phyloP scores from a whole-genome alignment of 2,888 invertebrate genomes.

The Charanyca ferruginea region DNA sequence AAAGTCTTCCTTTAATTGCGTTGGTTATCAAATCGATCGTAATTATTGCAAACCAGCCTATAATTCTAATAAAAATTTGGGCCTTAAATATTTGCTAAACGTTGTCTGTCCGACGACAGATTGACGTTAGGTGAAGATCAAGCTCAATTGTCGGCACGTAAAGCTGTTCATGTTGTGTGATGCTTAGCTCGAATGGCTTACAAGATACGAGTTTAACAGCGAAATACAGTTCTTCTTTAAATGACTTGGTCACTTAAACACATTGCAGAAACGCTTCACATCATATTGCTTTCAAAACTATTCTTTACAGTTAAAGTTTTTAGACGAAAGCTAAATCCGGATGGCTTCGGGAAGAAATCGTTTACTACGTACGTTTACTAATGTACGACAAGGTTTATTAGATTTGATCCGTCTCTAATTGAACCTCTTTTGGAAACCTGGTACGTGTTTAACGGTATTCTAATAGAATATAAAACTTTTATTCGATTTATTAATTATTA shows the following conservation, averaged over 20 bases:
- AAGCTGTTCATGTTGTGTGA: not conserved
- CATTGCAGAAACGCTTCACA: not conserved
- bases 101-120: not conserved
- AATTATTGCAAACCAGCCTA: not conserved
- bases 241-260: not conserved
- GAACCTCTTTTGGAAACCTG: not conserved
- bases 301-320: not conserved
- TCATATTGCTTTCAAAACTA: not conserved
- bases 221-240: not conserved
- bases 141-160: not conserved
- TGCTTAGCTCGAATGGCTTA: not conserved
- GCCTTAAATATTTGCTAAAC: not conserved
- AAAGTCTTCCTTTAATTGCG: not conserved
- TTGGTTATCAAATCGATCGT: not conserved
- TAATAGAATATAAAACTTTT: not conserved
- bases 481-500: not conserved
- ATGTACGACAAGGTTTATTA: not conserved
- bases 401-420: not conserved
- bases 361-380: not conserved
- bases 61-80: not conserved
- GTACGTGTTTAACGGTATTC: not conserved
- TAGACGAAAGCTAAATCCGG: not conserved
- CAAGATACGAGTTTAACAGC: not conserved
- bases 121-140: not conserved
- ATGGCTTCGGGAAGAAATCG: not conserved